phyloP scores from a whole-genome alignment of 2,888 invertebrate species.

The Trachelus tabidus region DNA sequence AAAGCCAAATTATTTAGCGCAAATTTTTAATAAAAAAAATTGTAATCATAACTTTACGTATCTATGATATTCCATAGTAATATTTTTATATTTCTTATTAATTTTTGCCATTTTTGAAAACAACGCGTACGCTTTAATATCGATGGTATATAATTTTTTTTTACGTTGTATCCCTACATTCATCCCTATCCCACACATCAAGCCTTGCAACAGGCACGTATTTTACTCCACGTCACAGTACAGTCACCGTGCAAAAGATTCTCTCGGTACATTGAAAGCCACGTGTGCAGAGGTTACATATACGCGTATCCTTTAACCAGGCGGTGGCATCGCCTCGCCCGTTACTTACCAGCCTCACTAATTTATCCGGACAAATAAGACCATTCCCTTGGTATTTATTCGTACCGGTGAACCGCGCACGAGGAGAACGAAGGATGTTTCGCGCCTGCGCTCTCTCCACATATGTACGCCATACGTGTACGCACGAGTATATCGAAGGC shows the following conservation, averaged over 20 bases:
- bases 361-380: conserved; percentile 23
- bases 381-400: conserved; percentile 20
- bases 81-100: no score
- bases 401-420: conserved; percentile 11
- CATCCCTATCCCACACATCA: not conserved
- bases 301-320: not conserved
- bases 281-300: not conserved
- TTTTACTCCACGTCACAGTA: not conserved
- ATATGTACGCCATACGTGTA: not conserved
- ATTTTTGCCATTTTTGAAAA: not conserved
- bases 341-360: conserved; percentile 17
- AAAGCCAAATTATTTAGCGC: not conserved
- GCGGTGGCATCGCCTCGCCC: not conserved
- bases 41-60: not conserved
- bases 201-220: not conserved
- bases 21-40: no score
- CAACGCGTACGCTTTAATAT: not conserved
- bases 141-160: not conserved
- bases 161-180: not conserved
- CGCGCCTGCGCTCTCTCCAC: not conserved
- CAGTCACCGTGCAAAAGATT: not conserved
- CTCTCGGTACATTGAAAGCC: not conserved
- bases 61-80: no score
- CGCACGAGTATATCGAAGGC: not conserved
- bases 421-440: not conserved